Conservation (phyloP, 2,113 vertebrate genomes). For the Hippopotamus amphibius region DNA sequence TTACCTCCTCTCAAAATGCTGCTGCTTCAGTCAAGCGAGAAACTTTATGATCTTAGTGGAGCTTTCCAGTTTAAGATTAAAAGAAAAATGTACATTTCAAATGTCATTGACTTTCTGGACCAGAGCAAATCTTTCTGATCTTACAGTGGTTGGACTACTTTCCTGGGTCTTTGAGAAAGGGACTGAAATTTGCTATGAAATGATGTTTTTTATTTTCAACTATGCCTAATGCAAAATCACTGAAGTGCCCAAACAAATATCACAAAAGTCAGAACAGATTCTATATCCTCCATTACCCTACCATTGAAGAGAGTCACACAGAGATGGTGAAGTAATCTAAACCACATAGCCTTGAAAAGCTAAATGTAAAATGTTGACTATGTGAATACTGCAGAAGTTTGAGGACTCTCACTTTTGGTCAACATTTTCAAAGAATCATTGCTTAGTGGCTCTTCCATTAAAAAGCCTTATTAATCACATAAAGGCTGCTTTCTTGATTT, state of each 20-base stretch:
- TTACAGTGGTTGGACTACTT: background rate
- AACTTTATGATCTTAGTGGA: constrained; percentile 44
- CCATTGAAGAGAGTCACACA: background rate
- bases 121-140: constrained; percentile 42
- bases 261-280: constrained; percentile 15
- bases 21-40: constrained; percentile 62
- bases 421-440: constrained; percentile 23
- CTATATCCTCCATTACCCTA: constrained; percentile 6
- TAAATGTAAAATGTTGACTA: constrained; percentile 12
- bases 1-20: constrained; percentile 57
- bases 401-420: background rate
- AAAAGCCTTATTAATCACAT: constrained; percentile 55
- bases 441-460: background rate
- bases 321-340: background rate
- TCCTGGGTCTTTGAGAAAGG: constrained; percentile 12
- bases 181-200: constrained; percentile 51
- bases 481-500: constrained; percentile 48
- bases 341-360: constrained; percentile 6
- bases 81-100: constrained; percentile 60
- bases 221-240: constrained; percentile 19
- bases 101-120: constrained; percentile 45
- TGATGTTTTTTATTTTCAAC: constrained; percentile 41
- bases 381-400: background rate
- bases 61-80: constrained; percentile 53
- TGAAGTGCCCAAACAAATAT: background rate